These are phyloP conservation scores for Chrosomus eos DNA, from an alignment of 2,797 vertebrate species.

Conservation along the genomic window DNA sequence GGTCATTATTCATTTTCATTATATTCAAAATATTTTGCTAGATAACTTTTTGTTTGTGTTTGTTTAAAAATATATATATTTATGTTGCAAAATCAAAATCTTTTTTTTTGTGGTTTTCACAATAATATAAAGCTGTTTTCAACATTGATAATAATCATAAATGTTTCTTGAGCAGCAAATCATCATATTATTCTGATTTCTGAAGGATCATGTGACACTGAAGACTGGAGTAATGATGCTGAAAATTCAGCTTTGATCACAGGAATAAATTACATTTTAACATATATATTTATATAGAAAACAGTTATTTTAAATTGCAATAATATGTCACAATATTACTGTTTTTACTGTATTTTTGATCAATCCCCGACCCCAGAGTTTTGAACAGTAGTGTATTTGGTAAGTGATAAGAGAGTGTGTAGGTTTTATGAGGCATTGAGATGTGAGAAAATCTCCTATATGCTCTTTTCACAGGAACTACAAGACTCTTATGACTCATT, in stretches of 20 bases:
- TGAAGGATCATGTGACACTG: too few relatives aligned
- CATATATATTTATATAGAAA: background rate
- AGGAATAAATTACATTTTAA: background rate
- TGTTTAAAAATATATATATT: background rate
- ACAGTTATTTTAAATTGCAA: background rate
- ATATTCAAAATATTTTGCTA: background rate
- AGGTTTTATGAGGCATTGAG: background rate
- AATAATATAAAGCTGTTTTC: too few relatives aligned
- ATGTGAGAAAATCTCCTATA: background rate
- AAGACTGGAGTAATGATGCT: too few relatives aligned
- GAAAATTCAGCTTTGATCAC: too few relatives aligned
- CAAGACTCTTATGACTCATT: conserved; percentile 36
- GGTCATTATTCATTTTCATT: too few relatives aligned
- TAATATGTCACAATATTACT: background rate
- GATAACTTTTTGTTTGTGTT: too few relatives aligned
- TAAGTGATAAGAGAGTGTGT: background rate
- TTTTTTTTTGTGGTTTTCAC: too few relatives aligned
- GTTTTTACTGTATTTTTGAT: background rate
- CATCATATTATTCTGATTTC: too few relatives aligned
- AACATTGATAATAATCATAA: too few relatives aligned
- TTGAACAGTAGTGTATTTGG: background rate
- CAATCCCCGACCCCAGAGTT: too few relatives aligned
- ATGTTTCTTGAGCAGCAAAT: too few relatives aligned
- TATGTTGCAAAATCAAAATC: background rate
- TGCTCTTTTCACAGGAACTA: conserved; percentile 18